Conservation (phyloP, 2,888 invertebrate species). For the Siphlonurus alternatus region DNA sequence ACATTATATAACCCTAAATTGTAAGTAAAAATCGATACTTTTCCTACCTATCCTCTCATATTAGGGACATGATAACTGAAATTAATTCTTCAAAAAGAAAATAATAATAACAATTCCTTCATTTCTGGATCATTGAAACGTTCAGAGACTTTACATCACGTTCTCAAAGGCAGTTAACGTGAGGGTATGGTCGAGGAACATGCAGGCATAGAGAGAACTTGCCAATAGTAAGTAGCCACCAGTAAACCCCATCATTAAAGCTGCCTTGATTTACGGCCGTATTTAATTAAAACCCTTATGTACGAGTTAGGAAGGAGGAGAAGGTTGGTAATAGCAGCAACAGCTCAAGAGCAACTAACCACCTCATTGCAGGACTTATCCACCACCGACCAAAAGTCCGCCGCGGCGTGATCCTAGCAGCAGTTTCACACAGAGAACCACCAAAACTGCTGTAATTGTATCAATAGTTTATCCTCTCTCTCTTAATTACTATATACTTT, state of each 20-base stretch:
- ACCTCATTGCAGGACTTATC: background rate
- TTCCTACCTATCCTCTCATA: no score
- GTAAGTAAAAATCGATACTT: no score
- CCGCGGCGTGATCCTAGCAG: background rate
- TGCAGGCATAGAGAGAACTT: background rate
- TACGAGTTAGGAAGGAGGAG: constrained; percentile 3
- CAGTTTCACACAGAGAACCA: no score
- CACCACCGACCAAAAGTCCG: background rate
- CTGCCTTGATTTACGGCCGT: constrained; percentile 8
- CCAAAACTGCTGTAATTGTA: background rate
- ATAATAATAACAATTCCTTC: no score
- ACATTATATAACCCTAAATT: no score
- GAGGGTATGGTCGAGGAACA: no score
- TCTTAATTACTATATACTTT: no score
- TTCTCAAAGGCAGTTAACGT: no score
- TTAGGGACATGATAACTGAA: no score
- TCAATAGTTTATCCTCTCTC: background rate
- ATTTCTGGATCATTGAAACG: no score
- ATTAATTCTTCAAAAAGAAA: no score
- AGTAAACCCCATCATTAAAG: constrained; percentile 4
- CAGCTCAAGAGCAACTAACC: background rate
- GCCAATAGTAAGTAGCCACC: background rate
- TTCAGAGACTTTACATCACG: no score
- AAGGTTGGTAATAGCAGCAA: constrained; percentile 9
- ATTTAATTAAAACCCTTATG: constrained; percentile 9